A percentile compares a stretch with the other conserved stretches of the same genome.
These are phyloP conservation scores for Neodiprion virginianus DNA, from an alignment of 1,140 invertebrate genomes.

Conservation along the genomic window DNA sequence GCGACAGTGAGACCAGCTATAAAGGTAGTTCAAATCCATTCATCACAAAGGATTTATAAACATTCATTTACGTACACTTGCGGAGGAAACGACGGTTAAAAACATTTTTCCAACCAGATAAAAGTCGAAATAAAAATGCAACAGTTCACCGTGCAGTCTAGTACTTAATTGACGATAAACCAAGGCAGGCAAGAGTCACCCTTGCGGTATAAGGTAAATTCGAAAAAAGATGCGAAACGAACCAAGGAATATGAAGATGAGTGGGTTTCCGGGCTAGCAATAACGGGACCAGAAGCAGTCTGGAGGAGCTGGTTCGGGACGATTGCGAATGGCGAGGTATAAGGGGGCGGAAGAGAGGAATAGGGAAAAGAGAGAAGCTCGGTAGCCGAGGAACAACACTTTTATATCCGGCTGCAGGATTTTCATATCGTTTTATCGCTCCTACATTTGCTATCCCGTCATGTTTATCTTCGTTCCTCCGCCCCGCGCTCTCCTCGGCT, in stretches of 20 bases:
- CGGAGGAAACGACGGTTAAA: no score
- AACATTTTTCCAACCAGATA: no score
- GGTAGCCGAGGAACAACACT: constrained; percentile 31
- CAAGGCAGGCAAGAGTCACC: background rate
- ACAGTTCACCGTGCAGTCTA: background rate
- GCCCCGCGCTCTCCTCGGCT: background rate
- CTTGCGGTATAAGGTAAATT: background rate
- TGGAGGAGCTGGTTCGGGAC: background rate
- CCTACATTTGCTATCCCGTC: constrained; percentile 38
- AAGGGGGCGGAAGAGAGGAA: background rate
- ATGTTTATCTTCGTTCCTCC: constrained; percentile 34
- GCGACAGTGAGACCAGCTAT: no score
- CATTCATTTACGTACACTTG: no score
- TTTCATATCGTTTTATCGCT: constrained; percentile 42
- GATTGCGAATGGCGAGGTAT: background rate
- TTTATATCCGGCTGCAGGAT: constrained; percentile 38
- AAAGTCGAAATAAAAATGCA: no score
- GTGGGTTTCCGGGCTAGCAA: background rate
- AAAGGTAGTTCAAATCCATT: no score
- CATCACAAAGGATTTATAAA: no score
- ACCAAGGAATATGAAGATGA: constrained; percentile 7
- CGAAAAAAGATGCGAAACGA: constrained; percentile 3
- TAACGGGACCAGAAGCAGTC: background rate
- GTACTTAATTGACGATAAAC: background rate
- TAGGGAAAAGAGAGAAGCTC: constrained; percentile 4